Base-by-base conservation (phyloP, 1,140 invertebrate species). In the Palaemon carinicauda region DNA sequence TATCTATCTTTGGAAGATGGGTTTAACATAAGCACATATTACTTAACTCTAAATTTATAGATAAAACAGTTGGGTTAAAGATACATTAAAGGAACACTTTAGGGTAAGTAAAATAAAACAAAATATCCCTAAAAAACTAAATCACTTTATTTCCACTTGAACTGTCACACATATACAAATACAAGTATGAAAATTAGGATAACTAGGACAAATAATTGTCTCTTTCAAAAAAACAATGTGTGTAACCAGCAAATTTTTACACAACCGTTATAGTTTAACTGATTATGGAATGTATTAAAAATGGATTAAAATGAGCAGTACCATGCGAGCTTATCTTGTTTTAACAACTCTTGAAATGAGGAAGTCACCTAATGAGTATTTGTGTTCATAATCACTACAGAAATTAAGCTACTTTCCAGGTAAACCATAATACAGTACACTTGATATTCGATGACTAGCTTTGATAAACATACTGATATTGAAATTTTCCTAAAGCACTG, bases 101-200 rank as follows among this genome's bases (percentile, higher is more conserved):
- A 9, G 33, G 33, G 33, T 41, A 41, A 41, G 33, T 41, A 9
- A 41, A 41, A 41, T 41, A 9, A 81, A 52, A 80, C 27, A 21
- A 80, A 21, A 41, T 71, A 69, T 81, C 60, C 56, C 79, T 81
- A 81, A 54, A 81, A 81, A 81, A 81, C 79, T 81, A 81, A 69
- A 80, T 60, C 31, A 24, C 12, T 81, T 81, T 81, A 81, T 81
- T 81, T 50, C 51, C 19, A 50, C 21, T 50, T 50, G 51, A 50
- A 69, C 50, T 24, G n/a, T n/a, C 17, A 17, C 54, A 80, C 79
- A 81, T 31, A 69, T 50, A 81, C 79, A 29, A 33, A 74, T 74
- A 81, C 52, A 52, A n/a, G 3, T 69, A 81, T 81, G 79, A 65
- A 81, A 81, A 69, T 56, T 69, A 81, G 24, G 19, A 50, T 50